Conservation (phyloP, 2,113 vertebrate genomes). For the Xenopus laevis region DNA sequence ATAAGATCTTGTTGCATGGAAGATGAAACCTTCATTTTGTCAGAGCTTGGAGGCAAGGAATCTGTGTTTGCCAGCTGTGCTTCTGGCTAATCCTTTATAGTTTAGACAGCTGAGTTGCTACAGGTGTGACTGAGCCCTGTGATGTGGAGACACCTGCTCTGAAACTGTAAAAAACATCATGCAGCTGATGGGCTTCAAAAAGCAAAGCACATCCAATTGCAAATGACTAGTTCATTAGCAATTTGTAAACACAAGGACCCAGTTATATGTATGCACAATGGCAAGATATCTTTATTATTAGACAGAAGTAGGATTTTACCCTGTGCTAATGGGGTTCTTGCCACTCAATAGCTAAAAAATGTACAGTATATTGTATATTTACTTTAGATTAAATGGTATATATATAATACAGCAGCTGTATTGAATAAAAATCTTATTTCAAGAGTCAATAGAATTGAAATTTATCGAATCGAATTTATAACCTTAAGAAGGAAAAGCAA, state of each 20-base stretch:
- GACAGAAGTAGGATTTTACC: not conserved
- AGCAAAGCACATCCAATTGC: not conserved
- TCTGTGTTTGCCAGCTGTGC: not conserved
- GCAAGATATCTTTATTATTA: not conserved
- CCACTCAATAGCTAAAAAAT: too few species aligned
- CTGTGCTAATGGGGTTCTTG: not conserved
- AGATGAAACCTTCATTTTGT: constrained; percentile 13
- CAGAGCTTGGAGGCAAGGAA: not conserved
- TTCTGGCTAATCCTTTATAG: constrained; percentile 14
- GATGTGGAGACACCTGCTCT: not conserved
- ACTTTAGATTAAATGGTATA: not conserved
- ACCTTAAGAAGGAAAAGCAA: too few species aligned
- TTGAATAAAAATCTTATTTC: too few species aligned
- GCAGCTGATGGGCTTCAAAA: constrained; percentile 4
- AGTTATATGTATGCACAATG: too few species aligned
- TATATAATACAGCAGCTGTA: not conserved
- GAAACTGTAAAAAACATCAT: not conserved
- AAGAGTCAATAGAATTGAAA: too few species aligned
- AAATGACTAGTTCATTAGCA: constrained; percentile 15
- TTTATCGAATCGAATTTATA: too few species aligned
- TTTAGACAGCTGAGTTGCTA: constrained; percentile 9
- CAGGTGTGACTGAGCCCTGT: constrained; percentile 12
- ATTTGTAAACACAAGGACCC: not conserved
- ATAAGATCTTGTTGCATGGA: constrained; percentile 19
- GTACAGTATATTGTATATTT: too few species aligned